A percentile compares a stretch with the other conserved stretches of the same genome.
These are phyloP conservation scores for Lepus americanus DNA, from an alignment of 2,113 vertebrate species.

Conservation along the genomic window DNA sequence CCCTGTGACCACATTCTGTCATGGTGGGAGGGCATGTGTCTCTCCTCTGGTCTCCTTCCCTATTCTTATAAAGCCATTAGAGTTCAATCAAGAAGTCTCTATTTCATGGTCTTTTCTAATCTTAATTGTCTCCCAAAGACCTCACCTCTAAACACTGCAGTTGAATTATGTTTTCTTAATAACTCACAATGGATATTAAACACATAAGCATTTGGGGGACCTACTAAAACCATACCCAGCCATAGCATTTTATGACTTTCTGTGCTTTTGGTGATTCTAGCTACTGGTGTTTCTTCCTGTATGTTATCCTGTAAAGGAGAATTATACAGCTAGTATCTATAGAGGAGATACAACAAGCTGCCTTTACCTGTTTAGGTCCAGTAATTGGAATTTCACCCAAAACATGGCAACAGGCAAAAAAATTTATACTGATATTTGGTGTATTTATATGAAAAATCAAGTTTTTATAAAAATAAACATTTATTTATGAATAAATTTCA, in stretches of 20 bases:
- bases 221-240: no score
- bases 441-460: background rate
- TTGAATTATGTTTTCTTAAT: no score
- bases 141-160: no score
- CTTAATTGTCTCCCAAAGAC: no score
- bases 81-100: no score
- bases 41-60: no score
- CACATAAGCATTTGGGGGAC: no score
- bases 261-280: background rate
- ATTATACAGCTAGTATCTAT: background rate
- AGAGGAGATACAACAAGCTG: background rate
- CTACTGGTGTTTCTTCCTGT: background rate
- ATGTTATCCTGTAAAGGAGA: background rate
- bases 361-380: background rate
- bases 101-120: no score
- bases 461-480: background rate
- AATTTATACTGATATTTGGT: background rate
- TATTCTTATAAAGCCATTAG: no score
- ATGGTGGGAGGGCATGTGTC: no score
- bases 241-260: background rate
- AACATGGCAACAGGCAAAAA: background rate
- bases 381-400: background rate
- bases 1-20: no score
- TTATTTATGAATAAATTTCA: background rate
- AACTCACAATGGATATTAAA: no score